phyloP scores from a whole-genome alignment of 2,888 invertebrate genomes.

The Sepioteuthis lessoniana region DNA sequence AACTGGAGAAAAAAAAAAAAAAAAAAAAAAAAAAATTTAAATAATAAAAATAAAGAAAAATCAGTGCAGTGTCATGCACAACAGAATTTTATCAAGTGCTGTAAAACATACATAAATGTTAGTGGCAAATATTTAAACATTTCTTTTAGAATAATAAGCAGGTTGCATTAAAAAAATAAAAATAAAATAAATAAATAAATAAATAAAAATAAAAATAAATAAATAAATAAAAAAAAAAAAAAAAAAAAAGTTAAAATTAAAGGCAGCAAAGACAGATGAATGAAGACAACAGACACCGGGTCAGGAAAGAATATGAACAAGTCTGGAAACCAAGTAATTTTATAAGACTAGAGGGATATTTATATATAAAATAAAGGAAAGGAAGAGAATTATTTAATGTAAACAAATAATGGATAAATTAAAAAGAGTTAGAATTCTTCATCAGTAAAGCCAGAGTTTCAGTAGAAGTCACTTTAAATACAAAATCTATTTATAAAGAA shows the following conservation, averaged over 20 bases:
- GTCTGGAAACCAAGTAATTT: neutral
- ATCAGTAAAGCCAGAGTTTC: no score
- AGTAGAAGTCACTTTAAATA: neutral
- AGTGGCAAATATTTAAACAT: neutral
- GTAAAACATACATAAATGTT: constrained; percentile 25
- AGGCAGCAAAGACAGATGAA: neutral
- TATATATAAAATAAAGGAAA: neutral
- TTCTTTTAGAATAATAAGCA: neutral
- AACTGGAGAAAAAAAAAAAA: neutral
- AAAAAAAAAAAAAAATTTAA: neutral
- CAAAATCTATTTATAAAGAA: neutral
- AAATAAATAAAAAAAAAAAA: no score
- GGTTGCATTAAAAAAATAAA: neutral
- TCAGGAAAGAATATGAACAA: neutral
- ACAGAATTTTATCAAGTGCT: neutral
- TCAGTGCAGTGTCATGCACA: neutral
- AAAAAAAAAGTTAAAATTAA: no score
- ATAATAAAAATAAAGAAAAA: neutral
- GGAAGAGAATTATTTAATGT: no score
- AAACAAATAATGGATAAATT: no score
- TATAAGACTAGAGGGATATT: neutral
- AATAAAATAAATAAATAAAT: no score
- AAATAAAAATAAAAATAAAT: no score
- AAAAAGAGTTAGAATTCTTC: no score
- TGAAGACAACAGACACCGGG: neutral